Evolutionary conservation across 1,140 invertebrate genomes (phyloP).

Genomic region (Brachionus manjavacas): DNA sequence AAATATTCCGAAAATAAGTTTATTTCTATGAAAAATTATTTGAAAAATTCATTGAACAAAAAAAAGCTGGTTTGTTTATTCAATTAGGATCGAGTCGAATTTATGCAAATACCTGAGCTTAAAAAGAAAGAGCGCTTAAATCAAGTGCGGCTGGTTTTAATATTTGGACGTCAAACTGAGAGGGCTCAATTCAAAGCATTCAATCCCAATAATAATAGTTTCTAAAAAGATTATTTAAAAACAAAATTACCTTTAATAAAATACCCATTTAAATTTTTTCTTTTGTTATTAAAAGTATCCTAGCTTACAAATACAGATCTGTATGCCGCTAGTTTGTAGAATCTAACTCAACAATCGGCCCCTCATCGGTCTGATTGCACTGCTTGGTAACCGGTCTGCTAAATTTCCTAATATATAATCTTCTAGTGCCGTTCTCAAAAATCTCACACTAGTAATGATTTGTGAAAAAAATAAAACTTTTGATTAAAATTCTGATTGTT

Average conservation of each 20-base stretch:
- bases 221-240: neutral
- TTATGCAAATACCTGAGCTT: slow-evolving; percentile 1
- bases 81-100: neutral
- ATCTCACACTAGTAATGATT: neutral
- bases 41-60: neutral
- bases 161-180: slow-evolving; percentile 1
- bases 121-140: neutral
- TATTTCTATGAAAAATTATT: neutral
- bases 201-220: neutral
- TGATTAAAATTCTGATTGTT: neutral
- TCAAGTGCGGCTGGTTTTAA: neutral
- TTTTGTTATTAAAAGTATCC: neutral
- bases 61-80: neutral
- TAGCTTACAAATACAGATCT: neutral
- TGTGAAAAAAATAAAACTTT: neutral
- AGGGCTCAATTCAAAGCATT: neutral
- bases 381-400: neutral
- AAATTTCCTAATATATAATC: neutral
- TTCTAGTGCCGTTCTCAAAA: neutral
- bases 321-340: neutral
- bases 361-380: neutral
- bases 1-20: neutral
- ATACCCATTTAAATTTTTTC: neutral
- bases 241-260: slow-evolving; percentile 1
- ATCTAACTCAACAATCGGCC: neutral